Evolutionary conservation across 2,888 invertebrate species (phyloP).

Genomic region (Lissocephala sabroskyi): DNA sequence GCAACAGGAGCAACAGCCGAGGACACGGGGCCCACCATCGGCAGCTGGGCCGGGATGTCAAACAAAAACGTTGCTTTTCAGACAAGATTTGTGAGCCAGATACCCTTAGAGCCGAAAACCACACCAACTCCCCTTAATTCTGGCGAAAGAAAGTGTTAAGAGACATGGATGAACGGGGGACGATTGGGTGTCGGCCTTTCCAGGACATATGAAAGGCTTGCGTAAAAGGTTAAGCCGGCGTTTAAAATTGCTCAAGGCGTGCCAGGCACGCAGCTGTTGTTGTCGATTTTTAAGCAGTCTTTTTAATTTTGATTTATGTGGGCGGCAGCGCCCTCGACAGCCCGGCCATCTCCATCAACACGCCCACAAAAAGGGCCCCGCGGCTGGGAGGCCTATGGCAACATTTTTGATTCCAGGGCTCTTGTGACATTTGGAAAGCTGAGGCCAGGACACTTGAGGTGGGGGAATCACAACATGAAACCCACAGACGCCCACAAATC

Average conservation of each 20-base stretch:
- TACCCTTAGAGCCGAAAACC: too few species aligned
- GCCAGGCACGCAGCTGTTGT: constrained; percentile 2
- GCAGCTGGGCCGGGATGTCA: too few species aligned
- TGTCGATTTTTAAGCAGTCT: constrained; percentile 15
- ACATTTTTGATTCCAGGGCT: constrained; percentile 33
- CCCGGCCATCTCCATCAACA: too few species aligned
- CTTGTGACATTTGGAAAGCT: too few species aligned
- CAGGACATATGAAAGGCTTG: constrained; percentile 46
- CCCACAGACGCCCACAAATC: not conserved
- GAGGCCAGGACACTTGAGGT: not conserved
- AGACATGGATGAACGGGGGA: constrained; percentile 45
- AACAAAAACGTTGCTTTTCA: too few species aligned
- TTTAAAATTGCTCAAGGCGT: constrained; percentile 42
- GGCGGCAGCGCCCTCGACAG: not conserved
- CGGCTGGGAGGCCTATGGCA: constrained; percentile 2
- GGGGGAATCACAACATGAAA: not conserved
- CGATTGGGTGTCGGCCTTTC: too few species aligned
- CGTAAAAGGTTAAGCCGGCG: constrained; percentile 45
- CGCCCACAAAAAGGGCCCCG: too few species aligned
- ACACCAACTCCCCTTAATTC: not conserved
- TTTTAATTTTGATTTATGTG: constrained; percentile 32
- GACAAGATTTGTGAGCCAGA: too few species aligned
- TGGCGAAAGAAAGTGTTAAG: constrained; percentile 36
- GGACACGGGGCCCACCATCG: too few species aligned
- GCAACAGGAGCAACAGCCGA: too few species aligned